Base-by-base conservation (phyloP, 2,797 vertebrate genomes). In the Dicrostonyx torquatus region DNA sequence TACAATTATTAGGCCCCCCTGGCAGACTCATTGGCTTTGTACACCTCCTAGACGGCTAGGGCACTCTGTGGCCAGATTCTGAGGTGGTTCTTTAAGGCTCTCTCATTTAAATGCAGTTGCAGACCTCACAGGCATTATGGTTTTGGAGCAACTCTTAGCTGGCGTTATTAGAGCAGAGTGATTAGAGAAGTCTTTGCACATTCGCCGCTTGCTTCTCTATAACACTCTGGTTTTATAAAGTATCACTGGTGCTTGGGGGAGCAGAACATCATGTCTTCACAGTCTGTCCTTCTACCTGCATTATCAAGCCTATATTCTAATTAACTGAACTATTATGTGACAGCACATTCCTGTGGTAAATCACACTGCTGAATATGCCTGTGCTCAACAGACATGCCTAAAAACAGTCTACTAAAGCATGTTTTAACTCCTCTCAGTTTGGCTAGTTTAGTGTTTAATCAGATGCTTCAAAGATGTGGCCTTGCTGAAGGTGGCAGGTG, bases 71-170 rank as follows among this genome's bases (percentile, higher is more conserved):
- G 97, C 95, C 95, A 97, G 95, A 96, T 97, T 94, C 97, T 95
- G 96, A 98, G 97, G 87, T 94, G 95, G 94, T 40, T 96, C 97
- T 98, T 98, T 98, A 98, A 97, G 96, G 98, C 97, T 95, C 84
- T 96, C 98, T 98, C 96, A 98, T 98, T 98, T 98, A 98, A 98
- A 98, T 98, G 98, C 98, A 98, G 97, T 94, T 98, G 98, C 97
- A 97, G 96, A 91, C 95, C 96, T 97, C 97, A 97, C 97, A 96
- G 88, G 97, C 95, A 97, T 94, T 96, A 83, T 12, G 45, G 95
- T 90, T 98, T 98, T 97, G 95, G 94, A 96, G 68, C 77, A 89
- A 93, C 80, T 62, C 78, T 87, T 55, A 15, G 48, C 75, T 93
- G 45, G 96, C 93, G 97, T 93, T 62, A 14, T 79, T 83, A 76